Conservation (phyloP, 2,888 invertebrate genomes). For the Sisyra terminalis region DNA sequence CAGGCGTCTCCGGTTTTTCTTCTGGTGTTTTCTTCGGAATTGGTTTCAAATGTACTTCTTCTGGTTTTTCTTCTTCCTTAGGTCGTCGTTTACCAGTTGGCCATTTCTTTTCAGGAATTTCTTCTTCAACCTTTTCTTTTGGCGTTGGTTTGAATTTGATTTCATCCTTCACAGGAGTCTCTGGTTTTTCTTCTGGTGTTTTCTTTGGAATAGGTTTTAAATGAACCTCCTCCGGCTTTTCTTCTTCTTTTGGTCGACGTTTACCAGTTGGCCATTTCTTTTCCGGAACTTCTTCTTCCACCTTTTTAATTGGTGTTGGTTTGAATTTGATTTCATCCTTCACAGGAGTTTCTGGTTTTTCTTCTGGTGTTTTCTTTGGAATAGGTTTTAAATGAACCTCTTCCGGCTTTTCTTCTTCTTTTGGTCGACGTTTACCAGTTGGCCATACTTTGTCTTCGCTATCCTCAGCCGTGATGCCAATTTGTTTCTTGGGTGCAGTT, state of each 20-base stretch:
- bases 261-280: constrained; percentile 13
- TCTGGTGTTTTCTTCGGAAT: constrained; percentile 17
- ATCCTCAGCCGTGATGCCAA: constrained; percentile 15
- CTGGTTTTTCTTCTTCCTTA: constrained; percentile 13
- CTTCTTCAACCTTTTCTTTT: constrained; percentile 12
- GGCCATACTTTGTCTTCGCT: constrained; percentile 15
- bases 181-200: constrained; percentile 17
- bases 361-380: constrained; percentile 14
- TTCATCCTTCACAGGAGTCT: constrained; percentile 15
- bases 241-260: constrained; percentile 13
- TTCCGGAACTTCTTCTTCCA: constrained; percentile 14
- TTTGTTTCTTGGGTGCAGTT: constrained; percentile 19
- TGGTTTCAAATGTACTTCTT: constrained; percentile 15
- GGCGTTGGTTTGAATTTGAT: constrained; percentile 19
- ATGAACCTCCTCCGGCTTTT: constrained; percentile 10
- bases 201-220: constrained; percentile 12
- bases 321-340: constrained; percentile 16
- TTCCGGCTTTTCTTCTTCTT: constrained; percentile 26
- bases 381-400: constrained; percentile 32
- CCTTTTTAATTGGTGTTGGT: constrained; percentile 11
- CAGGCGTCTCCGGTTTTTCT: constrained; percentile 14
- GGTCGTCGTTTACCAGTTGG: constrained; percentile 21
- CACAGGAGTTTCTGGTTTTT: constrained; percentile 20
- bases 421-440: constrained; percentile 16
- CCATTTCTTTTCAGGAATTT: constrained; percentile 14